phyloP scores from a whole-genome alignment of 2,797 vertebrate genomes.

The Scolopax bukidnonensis region DNA sequence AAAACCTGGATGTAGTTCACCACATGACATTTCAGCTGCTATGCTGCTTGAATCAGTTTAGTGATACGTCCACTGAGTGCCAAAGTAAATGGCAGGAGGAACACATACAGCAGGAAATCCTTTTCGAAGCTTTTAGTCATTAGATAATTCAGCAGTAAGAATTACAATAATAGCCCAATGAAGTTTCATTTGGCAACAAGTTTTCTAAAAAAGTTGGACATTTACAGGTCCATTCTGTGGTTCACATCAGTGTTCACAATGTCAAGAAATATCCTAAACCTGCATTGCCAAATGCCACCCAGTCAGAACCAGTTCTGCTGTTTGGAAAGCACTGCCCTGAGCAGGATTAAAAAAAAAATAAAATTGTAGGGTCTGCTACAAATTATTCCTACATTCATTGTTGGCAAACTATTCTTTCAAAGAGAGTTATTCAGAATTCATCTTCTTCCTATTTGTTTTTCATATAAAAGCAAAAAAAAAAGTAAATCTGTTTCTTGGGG shows the following conservation, averaged over 20 bases:
- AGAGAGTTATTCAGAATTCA: not conserved
- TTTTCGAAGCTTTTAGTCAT: not conserved
- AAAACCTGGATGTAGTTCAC: not conserved
- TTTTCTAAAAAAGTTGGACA: not conserved
- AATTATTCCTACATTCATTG: not conserved
- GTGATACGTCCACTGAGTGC: not conserved
- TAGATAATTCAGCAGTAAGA: not conserved
- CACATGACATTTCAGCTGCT: not conserved
- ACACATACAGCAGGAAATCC: not conserved
- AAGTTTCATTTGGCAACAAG: not conserved
- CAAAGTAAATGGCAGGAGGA: not conserved
- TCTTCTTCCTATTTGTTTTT: not conserved
- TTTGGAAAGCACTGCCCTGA: not conserved
- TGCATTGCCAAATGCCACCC: not conserved
- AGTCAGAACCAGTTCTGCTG: not conserved
- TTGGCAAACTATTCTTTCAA: not conserved
- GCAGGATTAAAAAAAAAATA: not conserved
- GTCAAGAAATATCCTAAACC: not conserved
- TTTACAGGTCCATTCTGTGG: not conserved
- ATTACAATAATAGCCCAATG: not conserved
- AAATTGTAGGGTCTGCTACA: not conserved
- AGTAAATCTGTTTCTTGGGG: not conserved
- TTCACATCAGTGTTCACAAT: not conserved
- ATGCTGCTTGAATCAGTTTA: not conserved
- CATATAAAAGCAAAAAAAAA: not conserved